Evolutionary conservation across 1,140 invertebrate species (phyloP).

Genomic region (Drosophila ogumai): DNA sequence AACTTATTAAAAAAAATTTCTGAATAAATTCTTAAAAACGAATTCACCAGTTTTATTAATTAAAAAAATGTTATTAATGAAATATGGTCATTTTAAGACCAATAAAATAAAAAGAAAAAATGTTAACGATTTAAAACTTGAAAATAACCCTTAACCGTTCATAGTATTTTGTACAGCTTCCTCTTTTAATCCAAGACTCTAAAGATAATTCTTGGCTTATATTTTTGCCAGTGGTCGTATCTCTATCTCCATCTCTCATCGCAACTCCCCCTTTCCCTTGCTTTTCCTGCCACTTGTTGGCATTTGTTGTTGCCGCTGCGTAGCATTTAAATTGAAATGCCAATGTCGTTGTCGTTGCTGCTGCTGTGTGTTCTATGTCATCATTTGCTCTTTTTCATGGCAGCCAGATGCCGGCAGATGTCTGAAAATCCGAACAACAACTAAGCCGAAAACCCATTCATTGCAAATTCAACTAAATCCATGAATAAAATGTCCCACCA

Average conservation of each 20-base stretch:
- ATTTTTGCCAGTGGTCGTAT: constrained; percentile 3
- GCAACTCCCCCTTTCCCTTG: constrained; percentile 20
- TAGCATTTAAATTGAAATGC: constrained; percentile 77
- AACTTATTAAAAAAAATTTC: no score
- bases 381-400: constrained; percentile 77
- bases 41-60: no score
- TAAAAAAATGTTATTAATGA: no score
- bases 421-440: constrained; percentile 28
- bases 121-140: no score
- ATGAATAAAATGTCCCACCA: constrained; percentile 78
- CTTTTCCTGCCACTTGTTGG: constrained; percentile 75
- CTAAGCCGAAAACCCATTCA: constrained; percentile 78
- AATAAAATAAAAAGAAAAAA: no score
- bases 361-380: constrained; percentile 60
- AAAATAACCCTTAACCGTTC: no score
- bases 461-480: constrained; percentile 83
- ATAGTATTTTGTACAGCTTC: no score
- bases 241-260: not conserved
- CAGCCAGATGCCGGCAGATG: constrained; percentile 25
- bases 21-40: no score
- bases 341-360: constrained; percentile 35
- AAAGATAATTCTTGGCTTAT: not conserved
- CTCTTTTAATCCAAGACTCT: no score
- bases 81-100: no score
- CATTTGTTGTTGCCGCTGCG: constrained; percentile 31